Percentiles rank a stretch among this genome's conserved stretches.
Evolutionary conservation across 2,797 vertebrate genomes (phyloP).

Genomic region (Pipistrellus kuhlii): DNA sequence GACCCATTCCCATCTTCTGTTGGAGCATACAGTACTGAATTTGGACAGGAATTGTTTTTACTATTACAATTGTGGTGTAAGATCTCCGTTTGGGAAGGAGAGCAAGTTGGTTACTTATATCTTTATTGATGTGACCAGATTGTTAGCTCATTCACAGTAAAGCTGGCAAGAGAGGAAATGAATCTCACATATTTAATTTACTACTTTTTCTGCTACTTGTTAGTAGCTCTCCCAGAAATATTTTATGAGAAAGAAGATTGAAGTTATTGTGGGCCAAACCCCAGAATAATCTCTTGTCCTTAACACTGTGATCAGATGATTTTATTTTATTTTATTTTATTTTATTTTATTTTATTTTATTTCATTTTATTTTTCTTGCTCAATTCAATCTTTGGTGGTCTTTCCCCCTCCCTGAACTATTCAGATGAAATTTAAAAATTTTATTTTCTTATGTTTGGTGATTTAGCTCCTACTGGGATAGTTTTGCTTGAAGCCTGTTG

Average conservation of each 20-base stretch:
- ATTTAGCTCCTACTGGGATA: neutral
- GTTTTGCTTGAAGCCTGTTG: conserved; percentile 40
- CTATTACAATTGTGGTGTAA: neutral
- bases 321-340: neutral
- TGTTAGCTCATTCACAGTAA: neutral
- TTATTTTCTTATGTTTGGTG: conserved; percentile 19
- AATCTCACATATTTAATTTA: neutral
- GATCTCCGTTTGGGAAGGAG: neutral
- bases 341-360: neutral
- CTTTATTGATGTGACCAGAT: neutral
- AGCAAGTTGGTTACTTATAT: neutral
- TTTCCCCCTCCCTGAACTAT: neutral
- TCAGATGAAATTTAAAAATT: neutral
- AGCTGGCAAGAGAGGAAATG: neutral
- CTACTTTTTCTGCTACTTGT: neutral
- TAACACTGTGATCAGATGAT: neutral
- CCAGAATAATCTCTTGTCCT: neutral
- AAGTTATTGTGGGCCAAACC: neutral
- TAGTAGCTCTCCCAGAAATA: neutral
- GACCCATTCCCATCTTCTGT: neutral
- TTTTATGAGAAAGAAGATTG: neutral
- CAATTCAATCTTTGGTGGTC: neutral
- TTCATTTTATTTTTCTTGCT: neutral
- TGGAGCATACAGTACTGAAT: neutral
- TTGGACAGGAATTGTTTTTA: neutral